Percentiles rank a stretch among this genome's conserved stretches.
Evolutionary conservation across 2,888 invertebrate species (phyloP).

Genomic region (Megalurothrips usitatus): DNA sequence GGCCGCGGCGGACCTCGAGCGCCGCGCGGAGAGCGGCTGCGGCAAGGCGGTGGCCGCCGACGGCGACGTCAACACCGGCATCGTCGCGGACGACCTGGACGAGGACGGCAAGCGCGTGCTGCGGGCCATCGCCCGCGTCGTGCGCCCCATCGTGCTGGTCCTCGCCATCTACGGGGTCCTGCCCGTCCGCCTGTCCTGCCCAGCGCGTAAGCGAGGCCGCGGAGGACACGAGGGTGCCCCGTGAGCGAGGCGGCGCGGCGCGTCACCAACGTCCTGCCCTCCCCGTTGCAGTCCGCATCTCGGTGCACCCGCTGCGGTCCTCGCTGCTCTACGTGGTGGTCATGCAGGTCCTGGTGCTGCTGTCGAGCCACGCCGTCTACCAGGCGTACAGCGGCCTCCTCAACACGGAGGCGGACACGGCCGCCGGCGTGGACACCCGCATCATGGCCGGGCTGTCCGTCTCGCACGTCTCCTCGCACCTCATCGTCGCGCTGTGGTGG

Average conservation of each 20-base stretch:
- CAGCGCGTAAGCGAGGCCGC: neutral
- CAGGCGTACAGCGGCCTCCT: neutral
- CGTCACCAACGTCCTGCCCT: neutral
- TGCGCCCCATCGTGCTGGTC: neutral
- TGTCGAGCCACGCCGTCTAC: neutral
- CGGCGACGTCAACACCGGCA: neutral
- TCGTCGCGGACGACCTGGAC: neutral
- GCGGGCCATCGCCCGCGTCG: no score
- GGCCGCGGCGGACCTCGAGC: neutral
- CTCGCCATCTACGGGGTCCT: neutral
- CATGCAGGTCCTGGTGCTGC: neutral
- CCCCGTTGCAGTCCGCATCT: neutral
- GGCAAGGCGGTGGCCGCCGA: neutral
- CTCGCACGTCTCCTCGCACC: neutral
- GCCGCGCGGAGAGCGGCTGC: neutral
- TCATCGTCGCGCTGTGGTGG: neutral
- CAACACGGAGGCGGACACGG: neutral
- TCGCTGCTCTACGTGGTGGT: neutral
- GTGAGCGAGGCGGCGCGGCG: neutral
- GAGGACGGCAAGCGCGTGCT: no score
- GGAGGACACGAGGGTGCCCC: neutral
- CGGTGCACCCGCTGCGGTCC: constrained; percentile 10
- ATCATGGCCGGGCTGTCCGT: neutral
- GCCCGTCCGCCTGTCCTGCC: neutral
- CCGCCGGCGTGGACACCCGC: neutral